phyloP scores from a whole-genome alignment of 2,888 invertebrate species.

The Monoplex corrugatus region DNA sequence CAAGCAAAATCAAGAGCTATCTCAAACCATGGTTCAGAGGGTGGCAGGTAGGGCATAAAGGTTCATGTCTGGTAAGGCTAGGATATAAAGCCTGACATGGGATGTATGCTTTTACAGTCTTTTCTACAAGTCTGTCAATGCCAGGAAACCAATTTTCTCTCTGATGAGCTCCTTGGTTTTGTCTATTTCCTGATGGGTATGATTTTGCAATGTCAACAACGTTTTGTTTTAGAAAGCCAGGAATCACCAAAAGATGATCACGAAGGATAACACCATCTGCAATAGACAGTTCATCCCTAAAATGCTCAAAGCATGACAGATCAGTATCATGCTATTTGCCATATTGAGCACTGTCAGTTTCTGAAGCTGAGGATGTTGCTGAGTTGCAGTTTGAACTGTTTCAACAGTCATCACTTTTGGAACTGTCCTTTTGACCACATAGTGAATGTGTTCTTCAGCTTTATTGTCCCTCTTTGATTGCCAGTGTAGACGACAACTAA shows the following conservation, averaged over 20 bases:
- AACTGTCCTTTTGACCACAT: slow-evolving; percentile 53
- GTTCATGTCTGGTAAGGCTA: no score
- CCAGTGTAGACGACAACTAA: slow-evolving; percentile 58
- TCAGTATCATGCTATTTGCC: no score
- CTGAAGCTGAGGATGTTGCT: slow-evolving; percentile 46
- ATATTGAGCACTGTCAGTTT: no score
- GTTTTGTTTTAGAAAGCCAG: slow-evolving; percentile 53
- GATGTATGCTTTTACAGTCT: slow-evolving; percentile 51
- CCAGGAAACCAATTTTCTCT: slow-evolving; percentile 67
- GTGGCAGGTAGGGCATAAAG: neutral
- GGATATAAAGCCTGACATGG: slow-evolving; percentile 53
- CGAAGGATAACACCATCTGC: slow-evolving; percentile 43
- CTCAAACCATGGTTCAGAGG: slow-evolving; percentile 43
- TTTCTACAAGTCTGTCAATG: slow-evolving; percentile 61
- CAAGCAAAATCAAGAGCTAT: slow-evolving; percentile 48
- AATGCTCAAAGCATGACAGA: slow-evolving; percentile 1
- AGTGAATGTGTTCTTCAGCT: slow-evolving; percentile 55
- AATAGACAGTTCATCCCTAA: slow-evolving; percentile 49
- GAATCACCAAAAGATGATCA: slow-evolving; percentile 56
- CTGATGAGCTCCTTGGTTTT: slow-evolving; percentile 57
- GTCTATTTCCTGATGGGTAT: slow-evolving; percentile 63
- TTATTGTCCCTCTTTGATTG: slow-evolving; percentile 48
- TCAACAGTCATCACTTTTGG: slow-evolving; percentile 59
- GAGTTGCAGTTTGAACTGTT: slow-evolving; percentile 55
- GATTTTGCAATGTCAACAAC: slow-evolving; percentile 63